These are phyloP conservation scores for Vipera latastei DNA, from an alignment of 2,797 vertebrate genomes.

Conservation along the genomic window DNA sequence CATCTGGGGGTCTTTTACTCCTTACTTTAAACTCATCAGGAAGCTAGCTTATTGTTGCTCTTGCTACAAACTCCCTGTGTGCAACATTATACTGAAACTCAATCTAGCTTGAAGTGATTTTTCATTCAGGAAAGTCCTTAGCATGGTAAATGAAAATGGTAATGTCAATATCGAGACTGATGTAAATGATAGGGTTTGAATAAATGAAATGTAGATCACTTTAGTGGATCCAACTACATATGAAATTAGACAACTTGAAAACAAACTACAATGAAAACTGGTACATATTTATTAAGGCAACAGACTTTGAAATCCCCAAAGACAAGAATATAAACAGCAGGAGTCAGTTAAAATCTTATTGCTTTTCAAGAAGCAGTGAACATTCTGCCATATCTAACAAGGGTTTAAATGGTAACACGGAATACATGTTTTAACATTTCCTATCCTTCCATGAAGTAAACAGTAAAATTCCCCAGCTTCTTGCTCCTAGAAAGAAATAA, in stretches of 20 bases:
- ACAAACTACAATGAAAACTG: conserved; percentile 46
- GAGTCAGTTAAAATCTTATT: conserved; percentile 31
- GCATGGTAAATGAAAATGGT: conserved; percentile 36
- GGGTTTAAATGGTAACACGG: conserved; percentile 24
- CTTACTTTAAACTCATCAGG: background rate
- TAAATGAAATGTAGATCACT: conserved; percentile 41
- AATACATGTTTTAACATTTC: conserved; percentile 36
- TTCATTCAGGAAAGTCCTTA: conserved; percentile 32
- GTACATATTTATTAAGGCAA: conserved; percentile 43
- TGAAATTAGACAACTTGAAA: conserved; percentile 50
- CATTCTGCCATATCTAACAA: conserved; percentile 16
- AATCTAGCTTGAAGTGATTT: conserved; percentile 21
- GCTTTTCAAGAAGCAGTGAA: conserved; percentile 20
- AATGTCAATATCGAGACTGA: conserved; percentile 35
- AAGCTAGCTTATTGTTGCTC: background rate
- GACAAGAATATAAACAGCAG: conserved; percentile 31
- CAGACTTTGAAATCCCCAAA: conserved; percentile 36
- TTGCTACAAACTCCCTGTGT: background rate
- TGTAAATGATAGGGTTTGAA: conserved; percentile 41
- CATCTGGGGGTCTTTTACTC: background rate
- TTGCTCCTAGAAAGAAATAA: background rate
- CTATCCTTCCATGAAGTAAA: conserved; percentile 6
- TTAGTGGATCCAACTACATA: conserved; percentile 55
- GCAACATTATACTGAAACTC: background rate
- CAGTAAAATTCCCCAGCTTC: background rate